Evolutionary conservation across 2,888 invertebrate genomes (phyloP).

Genomic region (Saturnia pavonia): DNA sequence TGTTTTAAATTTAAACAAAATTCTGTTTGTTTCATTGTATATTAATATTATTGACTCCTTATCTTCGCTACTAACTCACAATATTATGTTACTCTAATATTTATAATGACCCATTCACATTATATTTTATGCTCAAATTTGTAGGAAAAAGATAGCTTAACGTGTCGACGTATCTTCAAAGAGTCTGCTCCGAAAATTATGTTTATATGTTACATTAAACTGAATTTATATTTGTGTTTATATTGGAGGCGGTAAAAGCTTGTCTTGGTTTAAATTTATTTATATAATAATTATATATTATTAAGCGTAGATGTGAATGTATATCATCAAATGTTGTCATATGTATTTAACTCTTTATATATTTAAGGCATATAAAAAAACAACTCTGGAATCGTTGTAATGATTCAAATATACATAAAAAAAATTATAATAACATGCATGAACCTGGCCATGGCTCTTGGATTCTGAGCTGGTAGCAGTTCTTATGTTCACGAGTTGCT

Average conservation of each 20-base stretch:
- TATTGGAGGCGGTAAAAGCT: background rate
- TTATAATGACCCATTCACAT: background rate
- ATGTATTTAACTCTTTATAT: no score
- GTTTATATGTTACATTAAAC: conserved; percentile 29
- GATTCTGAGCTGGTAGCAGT: no score
- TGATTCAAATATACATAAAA: background rate
- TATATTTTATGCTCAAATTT: background rate
- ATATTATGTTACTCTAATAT: background rate
- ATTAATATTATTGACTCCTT: background rate
- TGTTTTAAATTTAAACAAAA: no score
- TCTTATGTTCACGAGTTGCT: background rate
- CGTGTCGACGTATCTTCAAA: conserved; percentile 6
- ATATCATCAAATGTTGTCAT: no score
- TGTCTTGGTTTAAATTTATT: background rate
- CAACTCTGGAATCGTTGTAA: background rate
- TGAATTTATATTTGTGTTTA: conserved; percentile 7
- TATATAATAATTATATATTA: background rate
- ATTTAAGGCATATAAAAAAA: background rate
- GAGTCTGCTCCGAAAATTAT: conserved; percentile 29
- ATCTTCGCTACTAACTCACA: background rate
- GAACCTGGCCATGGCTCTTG: no score
- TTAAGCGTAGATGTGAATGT: background rate
- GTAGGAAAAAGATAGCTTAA: background rate
- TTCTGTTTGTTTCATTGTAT: no score
- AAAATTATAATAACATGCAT: no score